Evolutionary conservation across 2,797 vertebrate genomes (phyloP).

Genomic region (Falco rusticolus): DNA sequence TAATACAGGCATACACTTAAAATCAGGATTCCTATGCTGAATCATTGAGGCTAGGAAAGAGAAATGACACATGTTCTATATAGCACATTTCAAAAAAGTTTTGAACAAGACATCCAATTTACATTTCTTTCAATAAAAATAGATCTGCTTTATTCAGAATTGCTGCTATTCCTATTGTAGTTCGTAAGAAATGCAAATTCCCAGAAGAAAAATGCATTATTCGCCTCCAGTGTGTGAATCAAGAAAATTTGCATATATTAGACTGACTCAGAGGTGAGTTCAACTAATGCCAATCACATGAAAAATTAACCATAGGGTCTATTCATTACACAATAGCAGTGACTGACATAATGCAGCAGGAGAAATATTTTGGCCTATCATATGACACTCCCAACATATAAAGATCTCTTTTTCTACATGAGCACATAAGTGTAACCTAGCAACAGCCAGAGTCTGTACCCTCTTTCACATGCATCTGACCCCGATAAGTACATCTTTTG

Average conservation of each 20-base stretch:
- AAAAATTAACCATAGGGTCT: background rate
- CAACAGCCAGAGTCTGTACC: background rate
- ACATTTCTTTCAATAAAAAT: conserved; percentile 29
- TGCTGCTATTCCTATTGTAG: background rate
- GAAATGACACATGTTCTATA: background rate
- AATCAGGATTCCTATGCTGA: background rate
- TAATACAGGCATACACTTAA: background rate
- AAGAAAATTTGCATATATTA: background rate
- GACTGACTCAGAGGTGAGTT: background rate
- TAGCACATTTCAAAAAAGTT: background rate
- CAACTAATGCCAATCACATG: background rate
- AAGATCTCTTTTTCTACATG: background rate
- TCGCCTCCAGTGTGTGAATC: background rate
- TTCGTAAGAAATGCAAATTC: conserved; percentile 16
- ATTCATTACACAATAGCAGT: background rate
- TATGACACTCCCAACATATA: background rate
- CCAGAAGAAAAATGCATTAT: conserved; percentile 15
- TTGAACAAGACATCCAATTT: conserved; percentile 25
- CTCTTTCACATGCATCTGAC: background rate
- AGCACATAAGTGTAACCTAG: background rate
- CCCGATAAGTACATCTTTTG: background rate
- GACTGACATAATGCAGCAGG: background rate
- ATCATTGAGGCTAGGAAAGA: conserved; percentile 6
- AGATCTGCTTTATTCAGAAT: conserved; percentile 29
- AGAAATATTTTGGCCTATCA: background rate